Conservation (phyloP, 1,140 invertebrate genomes). For the Diprion similis region DNA sequence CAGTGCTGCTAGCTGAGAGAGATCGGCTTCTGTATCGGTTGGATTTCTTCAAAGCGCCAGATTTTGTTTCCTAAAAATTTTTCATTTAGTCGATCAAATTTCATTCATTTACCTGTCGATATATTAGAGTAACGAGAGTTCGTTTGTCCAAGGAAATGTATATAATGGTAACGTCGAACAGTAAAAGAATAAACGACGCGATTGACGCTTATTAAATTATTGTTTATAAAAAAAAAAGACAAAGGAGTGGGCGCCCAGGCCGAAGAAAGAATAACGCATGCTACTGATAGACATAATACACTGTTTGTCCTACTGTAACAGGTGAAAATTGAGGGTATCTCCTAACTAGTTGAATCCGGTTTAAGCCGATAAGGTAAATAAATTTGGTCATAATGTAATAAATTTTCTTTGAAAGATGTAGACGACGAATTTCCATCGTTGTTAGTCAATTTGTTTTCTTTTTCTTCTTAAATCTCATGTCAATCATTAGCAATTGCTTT, state of each 20-base stretch:
- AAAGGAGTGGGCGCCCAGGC: background rate
- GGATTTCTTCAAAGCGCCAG: constrained; percentile 82
- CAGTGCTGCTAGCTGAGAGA: constrained; percentile 90
- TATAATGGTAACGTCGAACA: background rate
- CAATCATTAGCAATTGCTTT: background rate
- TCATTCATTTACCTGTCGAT: background rate
- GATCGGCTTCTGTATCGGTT: constrained; percentile 87
- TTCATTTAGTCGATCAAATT: background rate
- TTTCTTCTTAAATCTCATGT: too few species aligned
- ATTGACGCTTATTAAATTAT: background rate
- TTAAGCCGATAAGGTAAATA: too few species aligned
- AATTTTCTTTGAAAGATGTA: too few species aligned
- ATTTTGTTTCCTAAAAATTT: constrained; percentile 68
- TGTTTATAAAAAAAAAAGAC: background rate
- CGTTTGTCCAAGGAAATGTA: background rate
- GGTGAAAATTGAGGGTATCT: too few species aligned
- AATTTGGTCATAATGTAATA: too few species aligned
- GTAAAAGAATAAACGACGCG: background rate
- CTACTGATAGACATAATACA: constrained; percentile 4
- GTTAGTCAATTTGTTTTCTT: too few species aligned
- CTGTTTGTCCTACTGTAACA: background rate
- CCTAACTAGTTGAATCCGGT: too few species aligned
- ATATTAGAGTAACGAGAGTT: background rate
- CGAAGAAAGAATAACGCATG: background rate
- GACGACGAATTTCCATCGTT: too few species aligned